A percentile compares a stretch with the other conserved stretches of the same genome.
phyloP scores from a whole-genome alignment of 2,797 vertebrate genomes.

The Orestias chungarensis region DNA sequence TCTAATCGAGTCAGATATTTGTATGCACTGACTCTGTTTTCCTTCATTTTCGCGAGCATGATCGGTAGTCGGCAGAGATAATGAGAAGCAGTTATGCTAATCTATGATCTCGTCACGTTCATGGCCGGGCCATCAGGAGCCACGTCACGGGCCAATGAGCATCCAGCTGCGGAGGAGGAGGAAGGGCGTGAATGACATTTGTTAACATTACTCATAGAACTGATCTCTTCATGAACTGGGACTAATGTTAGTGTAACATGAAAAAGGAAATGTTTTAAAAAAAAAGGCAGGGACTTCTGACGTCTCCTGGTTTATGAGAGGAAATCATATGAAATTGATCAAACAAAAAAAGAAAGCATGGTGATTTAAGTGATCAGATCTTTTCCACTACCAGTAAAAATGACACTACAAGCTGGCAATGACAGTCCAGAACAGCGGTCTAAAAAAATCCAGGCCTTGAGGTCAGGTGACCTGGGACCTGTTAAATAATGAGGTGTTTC shows the following conservation, averaged over 20 bases:
- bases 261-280: not conserved
- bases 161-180: constrained; percentile 23
- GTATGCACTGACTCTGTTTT: no score
- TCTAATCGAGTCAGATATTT: no score
- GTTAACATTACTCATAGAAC: not conserved
- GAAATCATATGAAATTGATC: not conserved
- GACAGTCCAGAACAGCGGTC: no score
- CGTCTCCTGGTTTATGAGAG: no score
- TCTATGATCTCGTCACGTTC: constrained; percentile 50
- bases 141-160: constrained; percentile 57
- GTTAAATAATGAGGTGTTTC: no score
- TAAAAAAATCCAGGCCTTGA: no score
- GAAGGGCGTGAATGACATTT: not conserved
- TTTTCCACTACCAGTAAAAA: no score
- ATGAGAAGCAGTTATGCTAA: constrained; percentile 44
- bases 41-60: constrained; percentile 11
- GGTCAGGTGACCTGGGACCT: no score
- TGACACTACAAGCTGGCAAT: no score
- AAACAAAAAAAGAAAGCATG: no score
- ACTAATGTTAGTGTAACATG: not conserved
- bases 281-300: not conserved
- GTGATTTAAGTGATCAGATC: no score
- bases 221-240: not conserved
- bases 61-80: constrained; percentile 33
- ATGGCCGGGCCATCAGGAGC: constrained; percentile 41